These are phyloP conservation scores for Hypothenemus hampei DNA, from an alignment of 1,140 invertebrate genomes.

Conservation along the genomic window DNA sequence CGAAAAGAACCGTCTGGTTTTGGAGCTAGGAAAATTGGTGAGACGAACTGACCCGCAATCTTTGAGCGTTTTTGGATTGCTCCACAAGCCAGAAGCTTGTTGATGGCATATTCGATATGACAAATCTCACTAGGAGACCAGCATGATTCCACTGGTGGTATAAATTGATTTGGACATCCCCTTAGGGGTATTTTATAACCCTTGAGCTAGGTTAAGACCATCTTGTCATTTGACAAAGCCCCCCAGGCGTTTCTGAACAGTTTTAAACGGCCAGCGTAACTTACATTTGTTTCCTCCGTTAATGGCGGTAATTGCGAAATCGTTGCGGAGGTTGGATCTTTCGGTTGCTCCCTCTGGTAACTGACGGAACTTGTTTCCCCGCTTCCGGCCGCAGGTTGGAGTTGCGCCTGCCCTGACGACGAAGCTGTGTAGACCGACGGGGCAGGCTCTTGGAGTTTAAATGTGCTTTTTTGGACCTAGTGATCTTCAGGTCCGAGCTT, in stretches of 20 bases:
- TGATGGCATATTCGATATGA: neutral
- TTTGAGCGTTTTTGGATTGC: neutral
- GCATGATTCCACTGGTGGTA: no score
- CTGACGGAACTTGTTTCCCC: neutral
- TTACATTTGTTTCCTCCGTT: neutral
- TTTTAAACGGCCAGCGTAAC: neutral
- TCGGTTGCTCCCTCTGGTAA: neutral
- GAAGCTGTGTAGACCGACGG: neutral
- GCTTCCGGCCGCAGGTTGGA: no score
- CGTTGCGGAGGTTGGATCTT: neutral
- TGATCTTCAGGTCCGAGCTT: neutral
- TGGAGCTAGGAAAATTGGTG: neutral
- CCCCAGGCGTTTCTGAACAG: neutral
- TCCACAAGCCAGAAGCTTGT: neutral
- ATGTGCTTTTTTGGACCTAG: neutral
- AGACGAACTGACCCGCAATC: neutral
- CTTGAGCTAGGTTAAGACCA: neutral
- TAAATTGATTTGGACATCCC: neutral
- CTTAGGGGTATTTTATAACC: neutral
- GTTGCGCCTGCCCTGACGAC: neutral
- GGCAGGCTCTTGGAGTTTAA: neutral
- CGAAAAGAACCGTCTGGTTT: neutral
- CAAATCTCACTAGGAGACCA: neutral
- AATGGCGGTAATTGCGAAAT: neutral
- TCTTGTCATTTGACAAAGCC: neutral